Evolutionary conservation across 2,888 invertebrate genomes (phyloP).

Genomic region (Creontiades dilutus): DNA sequence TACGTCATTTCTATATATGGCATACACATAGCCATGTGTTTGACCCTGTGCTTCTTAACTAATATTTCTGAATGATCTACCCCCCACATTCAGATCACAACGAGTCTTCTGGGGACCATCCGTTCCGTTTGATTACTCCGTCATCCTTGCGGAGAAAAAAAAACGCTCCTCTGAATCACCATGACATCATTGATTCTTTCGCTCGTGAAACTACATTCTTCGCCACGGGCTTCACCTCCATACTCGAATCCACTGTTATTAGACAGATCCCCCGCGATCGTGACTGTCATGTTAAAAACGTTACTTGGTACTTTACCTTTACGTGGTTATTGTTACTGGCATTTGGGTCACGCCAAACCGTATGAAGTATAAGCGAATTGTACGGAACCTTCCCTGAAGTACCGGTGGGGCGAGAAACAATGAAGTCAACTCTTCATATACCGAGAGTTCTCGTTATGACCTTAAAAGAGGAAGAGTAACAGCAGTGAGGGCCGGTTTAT

Average conservation of each 20-base stretch:
- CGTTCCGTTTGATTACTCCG: slow-evolving; percentile 22
- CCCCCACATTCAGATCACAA: not conserved
- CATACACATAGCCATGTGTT: too few relatives aligned
- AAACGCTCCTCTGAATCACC: not conserved
- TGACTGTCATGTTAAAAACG: not conserved
- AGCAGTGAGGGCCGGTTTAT: too few relatives aligned
- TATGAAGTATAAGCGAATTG: too few relatives aligned
- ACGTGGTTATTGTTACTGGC: not conserved
- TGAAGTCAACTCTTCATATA: too few relatives aligned
- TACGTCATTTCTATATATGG: too few relatives aligned
- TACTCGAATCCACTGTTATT: slow-evolving; percentile 3
- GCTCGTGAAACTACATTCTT: slow-evolving; percentile 18
- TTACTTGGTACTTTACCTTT: not conserved
- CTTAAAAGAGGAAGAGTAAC: too few relatives aligned
- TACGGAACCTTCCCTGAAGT: too few relatives aligned
- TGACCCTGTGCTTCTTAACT: too few relatives aligned
- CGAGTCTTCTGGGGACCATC: not conserved
- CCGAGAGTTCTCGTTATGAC: too few relatives aligned
- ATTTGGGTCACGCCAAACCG: not conserved
- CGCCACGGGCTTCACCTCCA: not conserved
- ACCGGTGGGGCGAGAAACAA: too few relatives aligned
- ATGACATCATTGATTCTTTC: slow-evolving; percentile 27
- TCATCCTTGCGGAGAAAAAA: not conserved
- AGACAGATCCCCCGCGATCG: not conserved
- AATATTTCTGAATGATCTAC: not conserved